Percentiles rank a stretch among this genome's conserved stretches.
Conservation (phyloP, 2,113 vertebrate species). For the Nycticryphes semicollaris region DNA sequence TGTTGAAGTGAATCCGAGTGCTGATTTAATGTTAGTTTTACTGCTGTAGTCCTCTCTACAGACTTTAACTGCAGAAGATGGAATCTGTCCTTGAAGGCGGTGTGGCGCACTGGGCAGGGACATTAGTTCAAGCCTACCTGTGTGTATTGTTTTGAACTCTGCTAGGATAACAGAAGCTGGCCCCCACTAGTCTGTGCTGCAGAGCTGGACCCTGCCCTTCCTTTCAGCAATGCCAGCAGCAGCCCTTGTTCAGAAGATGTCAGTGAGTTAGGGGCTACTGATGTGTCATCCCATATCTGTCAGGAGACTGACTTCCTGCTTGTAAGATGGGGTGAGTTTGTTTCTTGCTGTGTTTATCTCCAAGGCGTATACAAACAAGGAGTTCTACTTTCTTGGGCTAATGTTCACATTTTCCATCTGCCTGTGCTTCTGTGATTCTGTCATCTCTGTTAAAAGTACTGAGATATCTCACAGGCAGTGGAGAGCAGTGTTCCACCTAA, state of each 20-base stretch:
- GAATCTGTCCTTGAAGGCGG: not conserved
- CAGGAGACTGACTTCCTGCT: not conserved
- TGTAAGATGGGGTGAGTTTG: not conserved
- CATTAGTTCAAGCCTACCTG: not conserved
- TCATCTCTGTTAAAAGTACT: not conserved
- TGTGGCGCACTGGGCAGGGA: not conserved
- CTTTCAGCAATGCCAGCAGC: not conserved
- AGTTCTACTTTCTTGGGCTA: not conserved
- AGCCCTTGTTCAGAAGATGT: fast-evolving
- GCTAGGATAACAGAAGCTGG: not conserved
- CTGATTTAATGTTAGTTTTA: not conserved
- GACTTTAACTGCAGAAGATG: not conserved
- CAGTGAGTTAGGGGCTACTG: not conserved
- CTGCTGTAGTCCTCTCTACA: not conserved
- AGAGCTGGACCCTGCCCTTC: not conserved
- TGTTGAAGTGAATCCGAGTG: not conserved
- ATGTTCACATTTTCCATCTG: not conserved
- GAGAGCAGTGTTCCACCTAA: not conserved
- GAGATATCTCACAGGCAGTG: not conserved
- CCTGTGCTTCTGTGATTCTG: not conserved
- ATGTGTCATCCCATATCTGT: not conserved
- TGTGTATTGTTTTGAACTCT: not conserved
- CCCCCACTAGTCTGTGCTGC: not conserved
- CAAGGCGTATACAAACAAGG: not conserved
- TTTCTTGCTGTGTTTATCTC: not conserved